phyloP scores from a whole-genome alignment of 2,113 vertebrate genomes.

The Struthidea cinerea region DNA sequence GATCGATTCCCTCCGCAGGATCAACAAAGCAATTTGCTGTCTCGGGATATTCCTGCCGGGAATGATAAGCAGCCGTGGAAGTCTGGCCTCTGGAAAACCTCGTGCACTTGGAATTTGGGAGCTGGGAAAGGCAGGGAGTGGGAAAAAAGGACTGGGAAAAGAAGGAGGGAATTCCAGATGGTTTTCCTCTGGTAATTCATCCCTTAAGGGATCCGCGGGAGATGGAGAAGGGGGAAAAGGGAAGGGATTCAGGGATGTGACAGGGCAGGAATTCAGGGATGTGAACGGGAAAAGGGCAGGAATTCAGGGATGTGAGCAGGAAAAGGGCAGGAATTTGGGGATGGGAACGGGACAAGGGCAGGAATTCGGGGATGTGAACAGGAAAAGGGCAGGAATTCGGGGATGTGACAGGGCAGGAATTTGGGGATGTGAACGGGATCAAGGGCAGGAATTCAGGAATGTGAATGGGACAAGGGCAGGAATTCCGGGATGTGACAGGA shows the following conservation, averaged over 20 bases:
- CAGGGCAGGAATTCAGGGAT: background rate
- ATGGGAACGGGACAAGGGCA: background rate
- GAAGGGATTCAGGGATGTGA: background rate
- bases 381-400: background rate
- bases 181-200: background rate
- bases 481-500: background rate
- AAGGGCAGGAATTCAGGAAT: background rate
- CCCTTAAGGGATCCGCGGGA: background rate
- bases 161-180: background rate
- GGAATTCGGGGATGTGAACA: background rate
- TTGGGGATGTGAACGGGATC: no score
- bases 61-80: slow-evolving; percentile 44
- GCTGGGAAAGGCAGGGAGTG: background rate
- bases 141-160: background rate
- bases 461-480: background rate
- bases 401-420: no score
- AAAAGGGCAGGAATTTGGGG: background rate
- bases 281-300: background rate
- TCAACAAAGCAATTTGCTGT: slow-evolving; percentile 61
- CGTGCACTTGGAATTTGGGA: background rate
- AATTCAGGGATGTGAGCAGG: background rate
- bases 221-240: background rate
- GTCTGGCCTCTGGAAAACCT: background rate
- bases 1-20: slow-evolving; percentile 54
- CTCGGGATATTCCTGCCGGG: slow-evolving; percentile 26